A percentile compares a stretch with the other conserved stretches of the same genome.
phyloP scores from a whole-genome alignment of 2,113 vertebrate species.

The Oreotrochilus melanogaster region DNA sequence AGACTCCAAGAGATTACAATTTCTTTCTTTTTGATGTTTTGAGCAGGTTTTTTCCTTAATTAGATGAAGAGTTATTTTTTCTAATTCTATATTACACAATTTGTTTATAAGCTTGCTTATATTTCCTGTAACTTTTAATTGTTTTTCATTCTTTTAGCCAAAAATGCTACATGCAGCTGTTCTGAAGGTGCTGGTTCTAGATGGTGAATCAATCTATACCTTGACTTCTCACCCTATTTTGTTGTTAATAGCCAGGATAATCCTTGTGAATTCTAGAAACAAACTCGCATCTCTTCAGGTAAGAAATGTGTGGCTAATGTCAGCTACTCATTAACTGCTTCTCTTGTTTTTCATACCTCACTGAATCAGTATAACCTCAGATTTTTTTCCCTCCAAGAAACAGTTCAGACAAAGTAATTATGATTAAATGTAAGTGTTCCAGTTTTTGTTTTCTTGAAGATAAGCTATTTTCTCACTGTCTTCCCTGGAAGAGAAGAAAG shows the following conservation, averaged over 20 bases:
- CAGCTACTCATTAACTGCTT: background rate
- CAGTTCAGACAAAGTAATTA: background rate
- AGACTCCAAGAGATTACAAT: rapidly evolving
- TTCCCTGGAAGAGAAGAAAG: background rate
- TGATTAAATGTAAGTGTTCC: background rate
- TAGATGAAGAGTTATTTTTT: background rate
- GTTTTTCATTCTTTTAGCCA: conserved; percentile 63
- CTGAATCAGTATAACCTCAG: background rate
- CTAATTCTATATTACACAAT: background rate
- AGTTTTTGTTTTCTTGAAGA: background rate
- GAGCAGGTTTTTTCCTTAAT: background rate
- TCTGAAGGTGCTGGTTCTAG: conserved; percentile 84
- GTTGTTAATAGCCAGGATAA: conserved; percentile 85
- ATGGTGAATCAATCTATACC: conserved; percentile 93
- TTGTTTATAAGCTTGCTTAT: background rate
- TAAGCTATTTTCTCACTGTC: background rate
- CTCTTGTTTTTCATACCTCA: background rate
- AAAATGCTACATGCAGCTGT: conserved; percentile 70
- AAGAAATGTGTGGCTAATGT: conserved; percentile 24
- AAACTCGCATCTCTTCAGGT: conserved; percentile 88
- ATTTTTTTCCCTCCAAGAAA: background rate
- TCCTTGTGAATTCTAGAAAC: conserved; percentile 83
- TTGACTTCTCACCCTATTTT: conserved; percentile 87
- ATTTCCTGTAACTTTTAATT: background rate
- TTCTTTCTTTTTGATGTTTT: background rate